Base-by-base conservation (phyloP, 2,797 vertebrate genomes). In the Eutrigla gurnardus region DNA sequence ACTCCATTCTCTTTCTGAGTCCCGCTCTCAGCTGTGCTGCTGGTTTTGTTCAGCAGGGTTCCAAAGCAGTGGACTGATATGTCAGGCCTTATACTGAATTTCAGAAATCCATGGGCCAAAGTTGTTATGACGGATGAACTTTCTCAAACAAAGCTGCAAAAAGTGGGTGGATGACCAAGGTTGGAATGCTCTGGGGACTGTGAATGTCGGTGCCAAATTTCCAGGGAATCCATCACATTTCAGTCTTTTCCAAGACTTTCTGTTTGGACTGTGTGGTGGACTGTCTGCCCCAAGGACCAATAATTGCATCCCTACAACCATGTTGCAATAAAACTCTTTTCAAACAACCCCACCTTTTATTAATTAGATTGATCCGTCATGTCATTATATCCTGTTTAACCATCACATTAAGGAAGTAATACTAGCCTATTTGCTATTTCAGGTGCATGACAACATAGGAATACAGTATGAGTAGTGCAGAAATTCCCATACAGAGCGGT, bases 341-440 rank as follows among this genome's bases (percentile, higher is more conserved):
- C 37, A 13, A 61, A 61, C 25, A 62, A 32, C 37, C 37, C 15
- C 33, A 17, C 12, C 8, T 13, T 65, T 63, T 32, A 39, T 18
- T 52, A 14, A 57, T 57, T n/a, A 39, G 32, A 58, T 15, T 43
- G 36, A 70, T 67, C 32, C 45, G 37, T 77, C 60, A 81, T 45
- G 74, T 36, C 17, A 39, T 4, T 12, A 12, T 45, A 32, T 75
- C 67, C 63, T 73, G 65, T 75, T 59, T 18, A 46, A 45, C 37
- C 62, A 55, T 54, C 50, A 53, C 61, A 71, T 61, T 50, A 43
- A 69, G 57, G 73, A 73, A 75, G 7, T 33, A 70, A 76, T 69
- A 74, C 2, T n/a, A n/a, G n/a, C n/a, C n/a, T 2, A 64, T 66
- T 73, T 46, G 37, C 35, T 54, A 14, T 36, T 54, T 47, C 15